Evolutionary conservation across 2,888 invertebrate species (phyloP).

Genomic region (Chrysina gloriosa): DNA sequence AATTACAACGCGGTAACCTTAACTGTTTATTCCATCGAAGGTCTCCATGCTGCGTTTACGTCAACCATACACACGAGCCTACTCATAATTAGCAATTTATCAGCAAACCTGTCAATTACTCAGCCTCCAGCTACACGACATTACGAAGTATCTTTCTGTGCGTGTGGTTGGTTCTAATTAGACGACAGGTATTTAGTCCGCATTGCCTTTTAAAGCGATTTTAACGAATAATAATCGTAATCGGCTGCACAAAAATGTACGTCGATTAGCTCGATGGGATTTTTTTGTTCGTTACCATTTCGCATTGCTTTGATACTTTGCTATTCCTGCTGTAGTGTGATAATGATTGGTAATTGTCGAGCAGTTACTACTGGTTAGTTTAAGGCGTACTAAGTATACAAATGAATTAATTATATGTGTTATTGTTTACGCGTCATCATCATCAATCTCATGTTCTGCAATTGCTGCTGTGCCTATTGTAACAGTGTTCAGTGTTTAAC

Average conservation of each 20-base stretch:
- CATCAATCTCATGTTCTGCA: too few species aligned
- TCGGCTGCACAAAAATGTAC: background rate
- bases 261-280: background rate
- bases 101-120: conserved; percentile 16
- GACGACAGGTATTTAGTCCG: background rate
- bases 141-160: background rate
- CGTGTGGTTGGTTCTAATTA: background rate
- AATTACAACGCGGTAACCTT: conserved; percentile 18
- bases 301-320: too few species aligned
- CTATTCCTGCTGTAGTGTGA: too few species aligned
- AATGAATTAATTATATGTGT: too few species aligned
- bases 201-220: background rate
- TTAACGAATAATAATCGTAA: background rate
- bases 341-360: too few species aligned
- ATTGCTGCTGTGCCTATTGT: too few species aligned
- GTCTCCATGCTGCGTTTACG: background rate
- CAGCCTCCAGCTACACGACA: background rate
- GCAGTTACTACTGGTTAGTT: too few species aligned
- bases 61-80: background rate
- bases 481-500: too few species aligned
- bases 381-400: too few species aligned
- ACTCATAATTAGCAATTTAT: conserved; percentile 14
- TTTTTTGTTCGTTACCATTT: background rate
- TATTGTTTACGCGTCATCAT: too few species aligned
- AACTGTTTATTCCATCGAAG: conserved; percentile 15